Percentiles rank a stretch among this genome's conserved stretches.
Evolutionary conservation across 2,113 vertebrate genomes (phyloP).

Genomic region (Varanus komodoensis): DNA sequence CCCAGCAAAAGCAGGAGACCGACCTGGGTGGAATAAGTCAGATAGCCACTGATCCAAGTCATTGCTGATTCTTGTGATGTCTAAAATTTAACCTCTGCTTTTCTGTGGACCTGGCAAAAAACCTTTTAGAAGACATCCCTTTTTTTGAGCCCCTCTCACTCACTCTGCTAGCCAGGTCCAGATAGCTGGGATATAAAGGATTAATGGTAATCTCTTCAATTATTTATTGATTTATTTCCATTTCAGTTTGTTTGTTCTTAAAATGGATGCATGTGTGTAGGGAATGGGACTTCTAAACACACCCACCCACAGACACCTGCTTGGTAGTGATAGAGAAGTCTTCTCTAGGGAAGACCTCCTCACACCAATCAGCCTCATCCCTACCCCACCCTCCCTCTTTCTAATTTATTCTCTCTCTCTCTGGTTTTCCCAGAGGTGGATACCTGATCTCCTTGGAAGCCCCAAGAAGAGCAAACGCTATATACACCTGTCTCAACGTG

Average conservation of each 20-base stretch:
- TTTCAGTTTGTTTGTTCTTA: conserved; percentile 6
- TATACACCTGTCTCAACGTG: not conserved
- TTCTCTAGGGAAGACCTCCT: conserved; percentile 10
- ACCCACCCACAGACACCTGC: not conserved
- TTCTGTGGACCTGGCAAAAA: not conserved
- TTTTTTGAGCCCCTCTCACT: not conserved
- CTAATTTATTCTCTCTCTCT: not conserved
- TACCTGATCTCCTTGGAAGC: conserved; percentile 48
- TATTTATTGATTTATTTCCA: conserved; percentile 28
- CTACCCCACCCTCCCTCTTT: not conserved
- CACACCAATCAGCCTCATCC: conserved; percentile 10
- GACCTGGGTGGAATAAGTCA: not conserved
- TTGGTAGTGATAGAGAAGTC: not conserved
- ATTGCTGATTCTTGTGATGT: not conserved
- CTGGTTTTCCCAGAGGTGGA: conserved; percentile 33
- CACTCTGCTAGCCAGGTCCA: not conserved
- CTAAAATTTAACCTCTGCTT: not conserved
- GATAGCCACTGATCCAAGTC: not conserved
- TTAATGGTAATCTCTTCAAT: not conserved
- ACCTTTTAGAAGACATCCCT: not conserved
- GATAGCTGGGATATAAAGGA: not conserved
- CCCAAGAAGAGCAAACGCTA: conserved; percentile 17
- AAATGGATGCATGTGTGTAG: not conserved
- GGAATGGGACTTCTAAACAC: not conserved
- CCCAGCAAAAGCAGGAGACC: too few species aligned